phyloP scores from a whole-genome alignment of 2,888 invertebrate genomes.

The Mylabris sibirica region DNA sequence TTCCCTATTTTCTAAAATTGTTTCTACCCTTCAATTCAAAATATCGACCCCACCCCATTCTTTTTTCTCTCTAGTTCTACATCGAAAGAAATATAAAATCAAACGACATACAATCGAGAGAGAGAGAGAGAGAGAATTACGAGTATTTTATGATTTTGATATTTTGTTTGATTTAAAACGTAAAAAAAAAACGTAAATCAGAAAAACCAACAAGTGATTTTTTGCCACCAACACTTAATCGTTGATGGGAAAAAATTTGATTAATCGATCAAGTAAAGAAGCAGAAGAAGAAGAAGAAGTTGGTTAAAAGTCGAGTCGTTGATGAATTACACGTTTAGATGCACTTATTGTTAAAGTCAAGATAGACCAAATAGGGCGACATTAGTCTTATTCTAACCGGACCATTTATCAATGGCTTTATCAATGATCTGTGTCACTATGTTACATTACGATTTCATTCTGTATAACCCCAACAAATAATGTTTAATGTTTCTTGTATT shows the following conservation, averaged over 20 bases:
- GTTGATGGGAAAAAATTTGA: background rate
- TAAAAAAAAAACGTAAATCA: background rate
- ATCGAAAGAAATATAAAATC: background rate
- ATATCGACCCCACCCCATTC: too few species aligned
- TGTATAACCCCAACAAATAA: too few species aligned
- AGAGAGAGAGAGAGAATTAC: background rate
- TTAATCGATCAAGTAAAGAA: background rate
- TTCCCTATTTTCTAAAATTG: background rate
- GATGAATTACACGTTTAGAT: background rate
- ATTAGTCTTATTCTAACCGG: background rate
- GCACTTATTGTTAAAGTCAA: background rate
- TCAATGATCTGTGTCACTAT: background rate
- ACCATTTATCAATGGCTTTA: background rate
- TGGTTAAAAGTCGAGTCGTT: background rate
- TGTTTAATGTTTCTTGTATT: too few species aligned
- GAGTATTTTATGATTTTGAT: background rate
- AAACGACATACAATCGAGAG: background rate
- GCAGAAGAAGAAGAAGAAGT: background rate
- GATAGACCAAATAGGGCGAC: background rate
- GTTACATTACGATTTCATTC: background rate
- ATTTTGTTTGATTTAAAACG: background rate
- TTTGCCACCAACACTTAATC: background rate
- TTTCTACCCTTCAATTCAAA: background rate
- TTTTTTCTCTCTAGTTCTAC: background rate
- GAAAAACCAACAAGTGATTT: conserved; percentile 1